Percentiles rank a stretch among this genome's conserved stretches.
Conservation (phyloP, 2,888 invertebrate species). For the Eulithis testata region DNA sequence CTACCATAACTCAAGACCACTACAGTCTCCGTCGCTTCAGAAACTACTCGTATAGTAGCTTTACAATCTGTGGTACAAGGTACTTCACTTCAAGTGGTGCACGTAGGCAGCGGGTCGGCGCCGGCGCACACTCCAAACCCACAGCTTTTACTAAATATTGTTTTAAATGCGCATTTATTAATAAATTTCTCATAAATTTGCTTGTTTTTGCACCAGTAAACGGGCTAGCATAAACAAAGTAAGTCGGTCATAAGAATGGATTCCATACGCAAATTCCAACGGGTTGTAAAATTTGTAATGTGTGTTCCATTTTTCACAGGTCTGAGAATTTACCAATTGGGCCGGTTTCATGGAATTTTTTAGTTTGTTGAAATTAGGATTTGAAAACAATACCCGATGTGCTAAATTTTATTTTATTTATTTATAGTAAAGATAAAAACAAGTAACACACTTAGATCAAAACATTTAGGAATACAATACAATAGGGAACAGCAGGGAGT, state of each 20-base stretch:
- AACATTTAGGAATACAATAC: no score
- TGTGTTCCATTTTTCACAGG: constrained; percentile 33
- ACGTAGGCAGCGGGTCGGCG: constrained; percentile 72
- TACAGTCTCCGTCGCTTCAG: neutral
- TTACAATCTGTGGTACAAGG: constrained; percentile 20
- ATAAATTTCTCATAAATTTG: constrained; percentile 32
- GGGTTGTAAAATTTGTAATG: constrained; percentile 27
- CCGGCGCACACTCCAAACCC: constrained; percentile 61
- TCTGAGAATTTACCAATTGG: constrained; percentile 21
- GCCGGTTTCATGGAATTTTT: constrained; percentile 23
- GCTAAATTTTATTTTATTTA: no score
- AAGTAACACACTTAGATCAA: no score
- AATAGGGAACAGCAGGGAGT: no score
- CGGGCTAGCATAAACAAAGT: constrained; percentile 33
- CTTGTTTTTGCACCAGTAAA: constrained; percentile 27
- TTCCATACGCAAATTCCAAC: constrained; percentile 29
- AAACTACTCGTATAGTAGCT: neutral
- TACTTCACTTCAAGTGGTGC: constrained; percentile 50
- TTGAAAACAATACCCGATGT: neutral
- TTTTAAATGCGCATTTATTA: constrained; percentile 21
- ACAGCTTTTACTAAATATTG: constrained; percentile 45
- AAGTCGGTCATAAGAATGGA: constrained; percentile 33
- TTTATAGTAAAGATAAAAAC: no score
- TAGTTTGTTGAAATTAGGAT: constrained; percentile 4
- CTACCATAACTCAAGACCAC: no score